Base-by-base conservation (phyloP, 2,888 invertebrate genomes). In the Catocala sponsa region DNA sequence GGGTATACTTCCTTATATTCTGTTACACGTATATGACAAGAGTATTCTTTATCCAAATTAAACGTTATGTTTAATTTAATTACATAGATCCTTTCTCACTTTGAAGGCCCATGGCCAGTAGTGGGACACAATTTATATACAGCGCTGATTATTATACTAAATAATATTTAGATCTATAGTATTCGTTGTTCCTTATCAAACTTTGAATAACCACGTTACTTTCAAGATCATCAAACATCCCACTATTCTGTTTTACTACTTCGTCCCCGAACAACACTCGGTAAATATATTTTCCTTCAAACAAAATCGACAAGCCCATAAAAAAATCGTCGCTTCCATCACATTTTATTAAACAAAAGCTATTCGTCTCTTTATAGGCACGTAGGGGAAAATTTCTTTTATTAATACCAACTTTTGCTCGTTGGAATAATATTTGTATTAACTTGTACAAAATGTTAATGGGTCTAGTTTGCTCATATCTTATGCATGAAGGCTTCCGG, bases 401-500 rank as follows among this genome's bases (percentile, higher is more conserved):
- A 65, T 54, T 65, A 64, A 58, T 55, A 58, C 15, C 42, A 69
- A 62, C 15, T 72, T 59, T 76, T 51, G 15, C 54, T 58, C 50
- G 10, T 15, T n/a, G 49, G 61, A 61, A 59, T 63, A 64, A 66
- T 60, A 61, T 72, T 77, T 72, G 67, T 65, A 69, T 59, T 63
- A 69, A 69, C 66, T 71, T 72, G 62, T 50, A 58, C 52, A 68
- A 75, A 79, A 76, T 77, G 68, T 68, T 76, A 72, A 76, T 75
- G 66, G 80, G 67, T 70, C 61, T 78, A 79, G 76, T 81, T 80
- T 62, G 55, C 76, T 82, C 77, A 81, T 87, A 84, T 80, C 78
- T 86, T 83, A 86, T 87, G 81, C 82, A 83, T 80, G 80, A 72
- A 80, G 71, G 71, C 71, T 75, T 74, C 70, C 60, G 60, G 65